Evolutionary conservation across 2,797 vertebrate species (phyloP).

Genomic region (Rhabdomys pumilio): DNA sequence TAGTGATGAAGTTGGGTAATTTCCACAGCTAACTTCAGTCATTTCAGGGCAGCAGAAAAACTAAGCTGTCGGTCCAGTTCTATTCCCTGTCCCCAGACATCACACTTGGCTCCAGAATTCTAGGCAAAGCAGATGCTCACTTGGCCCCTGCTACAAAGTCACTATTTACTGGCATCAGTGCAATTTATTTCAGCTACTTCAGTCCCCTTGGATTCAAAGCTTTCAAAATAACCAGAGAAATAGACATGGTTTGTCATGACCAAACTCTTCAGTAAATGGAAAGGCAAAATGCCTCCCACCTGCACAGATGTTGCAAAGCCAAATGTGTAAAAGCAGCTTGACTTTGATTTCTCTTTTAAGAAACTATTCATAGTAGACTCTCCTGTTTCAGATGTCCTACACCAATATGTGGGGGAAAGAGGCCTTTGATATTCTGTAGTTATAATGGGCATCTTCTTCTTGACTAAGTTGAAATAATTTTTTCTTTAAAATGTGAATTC

Average conservation of each 20-base stretch:
- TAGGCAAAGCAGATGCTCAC: constrained; percentile 80
- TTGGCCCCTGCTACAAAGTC: constrained; percentile 73
- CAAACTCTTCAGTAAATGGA: constrained; percentile 68
- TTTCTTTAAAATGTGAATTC: constrained; percentile 54
- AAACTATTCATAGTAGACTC: background rate
- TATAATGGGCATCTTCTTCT: constrained; percentile 47
- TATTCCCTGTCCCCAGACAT: constrained; percentile 71
- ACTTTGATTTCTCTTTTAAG: constrained; percentile 65
- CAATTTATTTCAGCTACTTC: constrained; percentile 76
- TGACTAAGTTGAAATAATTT: constrained; percentile 60
- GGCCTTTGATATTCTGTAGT: background rate
- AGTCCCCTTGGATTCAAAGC: constrained; percentile 70
- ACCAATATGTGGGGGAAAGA: background rate
- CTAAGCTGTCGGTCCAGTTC: constrained; percentile 69
- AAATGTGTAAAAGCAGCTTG: constrained; percentile 61
- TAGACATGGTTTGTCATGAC: constrained; percentile 77
- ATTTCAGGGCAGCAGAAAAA: constrained; percentile 65
- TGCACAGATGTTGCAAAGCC: constrained; percentile 76
- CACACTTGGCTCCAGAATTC: constrained; percentile 75
- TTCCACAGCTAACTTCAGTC: constrained; percentile 71
- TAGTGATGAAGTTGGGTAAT: constrained; percentile 56
- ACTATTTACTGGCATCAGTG: constrained; percentile 76
- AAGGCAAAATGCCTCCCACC: constrained; percentile 66
- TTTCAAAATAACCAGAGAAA: constrained; percentile 76
- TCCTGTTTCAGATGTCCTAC: constrained; percentile 54